A percentile compares a stretch with the other conserved stretches of the same genome.
Evolutionary conservation across 2,113 vertebrate genomes (phyloP).

Genomic region (Rutilus rutilus): DNA sequence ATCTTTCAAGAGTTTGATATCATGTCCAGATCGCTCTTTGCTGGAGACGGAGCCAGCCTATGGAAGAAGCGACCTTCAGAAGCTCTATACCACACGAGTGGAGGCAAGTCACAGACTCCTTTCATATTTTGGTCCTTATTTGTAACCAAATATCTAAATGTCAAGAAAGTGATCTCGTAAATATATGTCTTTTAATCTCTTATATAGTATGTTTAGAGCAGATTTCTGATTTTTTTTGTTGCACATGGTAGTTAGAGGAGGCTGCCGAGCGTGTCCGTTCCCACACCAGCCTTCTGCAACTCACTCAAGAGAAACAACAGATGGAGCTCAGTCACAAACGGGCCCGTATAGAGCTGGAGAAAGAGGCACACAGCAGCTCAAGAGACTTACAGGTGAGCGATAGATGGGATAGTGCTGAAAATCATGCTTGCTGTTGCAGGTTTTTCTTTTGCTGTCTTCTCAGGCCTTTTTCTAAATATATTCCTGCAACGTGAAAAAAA

Average conservation of each 20-base stretch:
- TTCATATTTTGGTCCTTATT: neutral
- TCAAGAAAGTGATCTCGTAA: neutral
- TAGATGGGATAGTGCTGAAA: neutral
- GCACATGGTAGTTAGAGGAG: slow-evolving; percentile 80
- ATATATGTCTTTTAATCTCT: neutral
- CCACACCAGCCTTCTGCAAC: slow-evolving; percentile 83
- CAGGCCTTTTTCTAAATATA: neutral
- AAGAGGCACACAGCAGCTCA: slow-evolving; percentile 82
- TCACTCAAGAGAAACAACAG: slow-evolving; percentile 94
- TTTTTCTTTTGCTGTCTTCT: neutral
- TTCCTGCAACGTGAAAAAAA: neutral
- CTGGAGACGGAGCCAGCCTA: slow-evolving; percentile 53
- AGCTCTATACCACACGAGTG: slow-evolving; percentile 86
- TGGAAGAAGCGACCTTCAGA: slow-evolving; percentile 75
- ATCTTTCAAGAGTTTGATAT: slow-evolving; percentile 90
- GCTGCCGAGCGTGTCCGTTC: slow-evolving; percentile 86
- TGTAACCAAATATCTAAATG: neutral
- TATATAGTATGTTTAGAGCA: neutral
- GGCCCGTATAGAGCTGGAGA: slow-evolving; percentile 92
- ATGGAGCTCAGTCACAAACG: slow-evolving; percentile 96
- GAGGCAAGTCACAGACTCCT: slow-evolving; percentile 74
- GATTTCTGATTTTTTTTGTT: neutral
- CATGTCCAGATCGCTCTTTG: slow-evolving; percentile 66
- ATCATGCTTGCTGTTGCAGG: neutral
- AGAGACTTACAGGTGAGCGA: slow-evolving; percentile 85